Conservation (phyloP, 2,888 invertebrate genomes). For the Neoascia interrupta region DNA sequence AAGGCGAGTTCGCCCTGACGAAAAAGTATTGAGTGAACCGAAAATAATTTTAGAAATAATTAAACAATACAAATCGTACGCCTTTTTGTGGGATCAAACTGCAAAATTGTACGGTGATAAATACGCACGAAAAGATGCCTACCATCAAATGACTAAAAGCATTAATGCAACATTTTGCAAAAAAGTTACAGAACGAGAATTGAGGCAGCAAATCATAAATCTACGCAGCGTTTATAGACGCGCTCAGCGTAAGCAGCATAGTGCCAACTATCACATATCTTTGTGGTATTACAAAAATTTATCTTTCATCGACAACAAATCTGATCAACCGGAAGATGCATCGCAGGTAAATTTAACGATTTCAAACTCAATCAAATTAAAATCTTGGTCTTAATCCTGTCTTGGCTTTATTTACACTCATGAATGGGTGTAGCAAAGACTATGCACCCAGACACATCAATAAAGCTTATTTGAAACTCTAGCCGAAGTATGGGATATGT, state of each 20-base stretch:
- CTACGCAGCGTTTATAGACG: slow-evolving; percentile 43
- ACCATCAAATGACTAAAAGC: slow-evolving; percentile 19
- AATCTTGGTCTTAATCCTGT: no score
- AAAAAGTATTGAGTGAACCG: slow-evolving; percentile 20
- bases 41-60: slow-evolving; percentile 42
- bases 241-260: slow-evolving; percentile 35
- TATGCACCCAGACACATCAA: no score
- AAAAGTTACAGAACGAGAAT: slow-evolving; percentile 33
- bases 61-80: slow-evolving; percentile 43
- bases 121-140: slow-evolving; percentile 35
- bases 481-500: no score
- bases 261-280: slow-evolving; percentile 18
- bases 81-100: slow-evolving; percentile 43
- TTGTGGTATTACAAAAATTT: slow-evolving; percentile 51
- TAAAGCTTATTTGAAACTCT: no score
- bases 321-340: slow-evolving; percentile 9
- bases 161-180: slow-evolving; percentile 37
- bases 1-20: background rate
- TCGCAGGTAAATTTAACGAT: slow-evolving; percentile 9
- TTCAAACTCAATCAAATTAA: no score
- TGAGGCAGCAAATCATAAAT: slow-evolving; percentile 34
- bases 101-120: slow-evolving; percentile 24
- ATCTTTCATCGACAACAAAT: slow-evolving; percentile 48
- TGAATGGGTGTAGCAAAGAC: no score
- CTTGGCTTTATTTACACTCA: no score